Evolutionary conservation across 2,888 invertebrate species (phyloP), one percentile per base, ranked within the genome.

Genomic region (Drosophila vallismaia): DNA sequence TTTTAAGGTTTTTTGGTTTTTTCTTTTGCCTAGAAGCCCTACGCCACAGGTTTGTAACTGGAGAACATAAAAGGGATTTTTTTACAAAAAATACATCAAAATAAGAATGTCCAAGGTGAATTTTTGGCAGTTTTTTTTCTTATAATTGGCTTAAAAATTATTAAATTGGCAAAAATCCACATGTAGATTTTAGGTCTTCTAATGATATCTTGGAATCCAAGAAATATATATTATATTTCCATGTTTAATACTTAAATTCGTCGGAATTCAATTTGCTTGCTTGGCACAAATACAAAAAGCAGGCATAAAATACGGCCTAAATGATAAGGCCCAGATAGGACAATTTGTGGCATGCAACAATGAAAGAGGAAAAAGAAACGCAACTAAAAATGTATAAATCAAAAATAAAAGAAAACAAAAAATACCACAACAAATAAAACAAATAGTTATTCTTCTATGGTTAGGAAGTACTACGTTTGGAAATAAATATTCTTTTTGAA

Each of bases 21-120:
- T 7, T 3, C 8, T 42, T 7, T 19, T 8, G 33, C 26, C 68
- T 53, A 10, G 40, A 56, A 38, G 29, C 62, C 51, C 1, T 29
- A 8, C n/a, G 56, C 62, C 70, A 72, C 62, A 68, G 74, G 71
- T 73, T 80, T 66, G 86, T 70, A 86, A 82, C 74, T 70, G 56
- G 80, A 82, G 77, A 83, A 77, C 76, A 83, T 79, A 71, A 82
- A 82, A 83, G 58, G 72, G 71, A 75, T 72, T 69, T 72, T 36
- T n/a, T 63, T 46, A 31, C 36, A 28, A 36, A 67, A 75, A 73
- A 69, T 46, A 55, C 68, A 74, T 69, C 60, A 72, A 77, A 79
- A 24, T 36, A 55, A 63, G 63, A 7, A 31, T 33, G 19, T 1
- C 8, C 8, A 33, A 33, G 8, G 3, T 42, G 14, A 6, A 36